Conservation (phyloP, 2,113 vertebrate genomes). For the Vulpes ferrilata region DNA sequence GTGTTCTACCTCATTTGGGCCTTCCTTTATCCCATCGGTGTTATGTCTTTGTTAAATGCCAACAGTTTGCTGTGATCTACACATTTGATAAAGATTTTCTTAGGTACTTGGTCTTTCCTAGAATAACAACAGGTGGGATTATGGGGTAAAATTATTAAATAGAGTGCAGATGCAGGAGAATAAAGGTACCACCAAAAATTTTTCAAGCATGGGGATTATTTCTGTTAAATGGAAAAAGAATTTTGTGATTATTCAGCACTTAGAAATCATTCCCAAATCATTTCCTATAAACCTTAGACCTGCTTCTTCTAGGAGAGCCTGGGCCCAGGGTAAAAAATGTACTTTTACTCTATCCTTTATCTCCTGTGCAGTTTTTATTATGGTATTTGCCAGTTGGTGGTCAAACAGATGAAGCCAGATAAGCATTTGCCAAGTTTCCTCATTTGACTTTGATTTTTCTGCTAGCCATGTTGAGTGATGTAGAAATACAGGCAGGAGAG, state of each 20-base stretch:
- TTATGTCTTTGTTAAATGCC: neutral
- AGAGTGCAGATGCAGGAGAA: neutral
- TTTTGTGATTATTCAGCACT: conserved; percentile 22
- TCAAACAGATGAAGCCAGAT: conserved; percentile 65
- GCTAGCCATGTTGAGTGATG: neutral
- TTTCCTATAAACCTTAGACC: conserved; percentile 59
- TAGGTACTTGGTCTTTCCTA: neutral
- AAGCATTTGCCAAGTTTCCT: conserved; percentile 70
- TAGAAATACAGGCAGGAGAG: neutral
- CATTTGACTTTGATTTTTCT: conserved; percentile 67
- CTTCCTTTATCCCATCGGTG: neutral
- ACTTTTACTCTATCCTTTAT: conserved; percentile 58
- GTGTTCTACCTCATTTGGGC: neutral
- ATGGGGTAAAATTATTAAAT: neutral
- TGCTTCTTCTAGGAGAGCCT: conserved; percentile 41
- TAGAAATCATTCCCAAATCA: conserved; percentile 53
- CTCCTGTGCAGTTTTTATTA: conserved; percentile 56
- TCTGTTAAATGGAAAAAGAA: conserved; percentile 22
- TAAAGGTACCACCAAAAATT: neutral
- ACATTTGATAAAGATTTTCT: neutral
- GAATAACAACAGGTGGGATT: neutral
- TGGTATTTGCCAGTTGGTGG: conserved; percentile 56
- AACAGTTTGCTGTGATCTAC: neutral
- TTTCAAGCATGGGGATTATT: neutral
- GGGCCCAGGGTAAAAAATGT: conserved; percentile 58